Evolutionary conservation across 37 sponge, comb jelly and placozoan genomes (phyloP).

Genomic region (Cladorhizidae sp.): DNA sequence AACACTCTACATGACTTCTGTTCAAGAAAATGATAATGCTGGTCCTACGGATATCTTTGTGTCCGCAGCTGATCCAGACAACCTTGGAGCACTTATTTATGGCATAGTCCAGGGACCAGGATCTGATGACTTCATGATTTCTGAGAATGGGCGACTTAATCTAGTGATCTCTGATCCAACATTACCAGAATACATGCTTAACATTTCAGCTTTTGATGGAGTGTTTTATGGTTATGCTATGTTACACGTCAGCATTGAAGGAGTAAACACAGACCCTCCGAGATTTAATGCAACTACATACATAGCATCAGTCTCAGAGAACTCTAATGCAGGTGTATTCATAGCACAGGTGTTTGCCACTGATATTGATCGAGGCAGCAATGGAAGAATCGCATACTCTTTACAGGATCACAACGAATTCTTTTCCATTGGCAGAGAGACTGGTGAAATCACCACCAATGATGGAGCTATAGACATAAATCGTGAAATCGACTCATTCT

Average conservation of each 20-base stretch:
- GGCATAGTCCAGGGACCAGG: constrained; percentile 12
- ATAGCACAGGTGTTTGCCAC: constrained; percentile 60
- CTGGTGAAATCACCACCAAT: constrained; percentile 42
- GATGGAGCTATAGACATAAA: constrained; percentile 29
- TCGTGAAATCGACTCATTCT: constrained; percentile 27
- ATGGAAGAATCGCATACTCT: constrained; percentile 41
- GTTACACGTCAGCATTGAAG: constrained; percentile 23
- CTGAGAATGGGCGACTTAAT: constrained; percentile 22
- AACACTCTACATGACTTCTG: neutral
- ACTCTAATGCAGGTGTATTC: constrained; percentile 2
- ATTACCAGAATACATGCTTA: constrained; percentile 28
- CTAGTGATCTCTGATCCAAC: neutral
- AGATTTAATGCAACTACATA: constrained; percentile 48
- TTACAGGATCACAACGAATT: neutral
- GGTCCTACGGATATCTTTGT: constrained; percentile 41
- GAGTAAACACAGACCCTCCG: constrained; percentile 60
- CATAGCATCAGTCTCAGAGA: constrained; percentile 43
- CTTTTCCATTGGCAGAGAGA: constrained; percentile 37
- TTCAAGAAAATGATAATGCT: constrained; percentile 7
- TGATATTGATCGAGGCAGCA: constrained; percentile 49
- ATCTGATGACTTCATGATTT: constrained; percentile 31
- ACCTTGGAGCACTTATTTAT: constrained; percentile 9
- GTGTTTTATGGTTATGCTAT: constrained; percentile 29
- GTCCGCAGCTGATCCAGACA: constrained; percentile 50
- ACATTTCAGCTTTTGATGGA: constrained; percentile 62